A percentile compares a stretch with the other conserved stretches of the same genome.
These are phyloP conservation scores for Tokudaia tokunoshimensis DNA, from an alignment of 2,797 vertebrate species.

Conservation along the genomic window DNA sequence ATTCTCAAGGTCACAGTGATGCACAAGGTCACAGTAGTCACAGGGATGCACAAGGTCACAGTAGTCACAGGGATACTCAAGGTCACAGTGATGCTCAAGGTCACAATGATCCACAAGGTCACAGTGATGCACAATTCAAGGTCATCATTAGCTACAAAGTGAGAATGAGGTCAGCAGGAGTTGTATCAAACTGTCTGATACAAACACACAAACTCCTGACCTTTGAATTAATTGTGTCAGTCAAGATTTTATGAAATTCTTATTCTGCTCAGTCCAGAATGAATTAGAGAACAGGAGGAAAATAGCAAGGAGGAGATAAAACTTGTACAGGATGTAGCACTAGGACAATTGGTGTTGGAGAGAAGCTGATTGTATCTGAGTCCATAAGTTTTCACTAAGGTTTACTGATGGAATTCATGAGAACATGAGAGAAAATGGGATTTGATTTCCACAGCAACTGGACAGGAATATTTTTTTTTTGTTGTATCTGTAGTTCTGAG, in stretches of 20 bases:
- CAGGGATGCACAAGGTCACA: too few relatives aligned
- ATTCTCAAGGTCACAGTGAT: too few relatives aligned
- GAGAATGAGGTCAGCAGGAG: neutral
- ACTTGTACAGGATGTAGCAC: rapidly evolving
- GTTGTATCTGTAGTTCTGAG: neutral
- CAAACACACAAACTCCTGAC: neutral
- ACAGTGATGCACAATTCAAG: too few relatives aligned
- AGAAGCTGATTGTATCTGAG: neutral
- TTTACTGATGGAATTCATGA: neutral
- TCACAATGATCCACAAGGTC: too few relatives aligned
- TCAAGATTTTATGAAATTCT: neutral
- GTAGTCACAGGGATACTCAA: too few relatives aligned
- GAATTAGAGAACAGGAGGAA: neutral
- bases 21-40: too few relatives aligned
- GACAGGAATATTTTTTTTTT: neutral
- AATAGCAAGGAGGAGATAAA: neutral
- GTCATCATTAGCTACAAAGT: neutral
- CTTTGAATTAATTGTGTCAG: neutral
- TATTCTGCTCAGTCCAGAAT: neutral
- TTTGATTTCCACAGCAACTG: neutral
- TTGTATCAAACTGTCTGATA: neutral
- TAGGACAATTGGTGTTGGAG: rapidly evolving
- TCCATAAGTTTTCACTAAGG: rapidly evolving
- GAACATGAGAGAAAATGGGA: neutral
- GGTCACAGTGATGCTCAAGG: too few relatives aligned